Evolutionary conservation across 1,140 invertebrate genomes (phyloP), one percentile per base, ranked within the genome.

Genomic region (Calephelis virginiensis): DNA sequence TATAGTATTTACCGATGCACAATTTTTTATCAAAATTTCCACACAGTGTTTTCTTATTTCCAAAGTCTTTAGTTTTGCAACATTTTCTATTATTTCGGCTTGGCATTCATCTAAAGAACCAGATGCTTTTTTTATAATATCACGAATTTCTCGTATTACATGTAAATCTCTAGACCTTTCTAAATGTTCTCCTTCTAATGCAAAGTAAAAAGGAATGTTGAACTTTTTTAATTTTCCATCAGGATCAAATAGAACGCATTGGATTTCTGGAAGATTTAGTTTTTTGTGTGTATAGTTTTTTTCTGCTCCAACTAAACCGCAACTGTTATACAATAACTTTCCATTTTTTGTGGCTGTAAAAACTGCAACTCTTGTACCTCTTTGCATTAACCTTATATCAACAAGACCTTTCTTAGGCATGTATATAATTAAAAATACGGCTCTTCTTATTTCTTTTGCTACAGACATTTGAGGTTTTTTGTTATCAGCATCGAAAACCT

Each of bases 311-410:
- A 97, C 92, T 63, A 98, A 91, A 10, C 95, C 95, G 83, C 97
- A 95, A 73, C 94, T 95, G 40, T 95, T 95, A 78, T 97, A 96
- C 0, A 97, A 70, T 28, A 98, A 90, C 76, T 94, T 94, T 12
- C 96, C 96, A 86, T 94, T 93, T 91, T 97, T 98, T 40, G 95
- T 95, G 1, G 97, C 96, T 71, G 95, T 96, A 90, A 99, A 99
- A 0, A 96, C 96, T 45, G 96, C 96, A 11, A 99, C 95, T 89
- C 97, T 94, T 11, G 94, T 95, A 3, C 98, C 98, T 83, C 97
- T 96, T 63, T 97, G 93, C 86, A 89, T 91, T 64, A 91, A 64
- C 60, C 86, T 76, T 59, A 89, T 88, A 64, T 87, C 89, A 67
- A 90, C 86, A 3, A 91, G 69, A 13, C 86, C 86, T 72, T 91